Percentiles rank a stretch among this genome's conserved stretches.
Evolutionary conservation across 64 coral and sea anemone genomes (phyloP).

Genomic region (Trachythela sp.): DNA sequence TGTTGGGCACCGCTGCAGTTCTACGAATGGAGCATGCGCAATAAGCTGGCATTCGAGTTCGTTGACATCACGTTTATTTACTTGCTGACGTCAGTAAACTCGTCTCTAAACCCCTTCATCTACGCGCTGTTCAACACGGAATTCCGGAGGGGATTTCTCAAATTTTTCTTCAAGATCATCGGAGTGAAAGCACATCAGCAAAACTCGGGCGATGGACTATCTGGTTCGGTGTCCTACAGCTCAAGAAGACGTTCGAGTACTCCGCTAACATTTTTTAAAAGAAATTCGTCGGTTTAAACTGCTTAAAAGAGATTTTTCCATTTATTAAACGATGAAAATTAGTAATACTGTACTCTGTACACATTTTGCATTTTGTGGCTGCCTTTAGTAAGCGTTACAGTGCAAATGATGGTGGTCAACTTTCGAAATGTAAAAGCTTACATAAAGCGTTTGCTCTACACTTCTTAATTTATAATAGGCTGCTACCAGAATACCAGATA

Average conservation of each 20-base stretch:
- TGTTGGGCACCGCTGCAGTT: background rate
- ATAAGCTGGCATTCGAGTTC: background rate
- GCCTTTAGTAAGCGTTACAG: no score
- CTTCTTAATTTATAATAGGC: no score
- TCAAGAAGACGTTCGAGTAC: background rate
- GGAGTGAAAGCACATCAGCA: background rate
- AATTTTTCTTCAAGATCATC: background rate
- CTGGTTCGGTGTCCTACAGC: background rate
- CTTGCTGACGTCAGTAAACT: background rate
- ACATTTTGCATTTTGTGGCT: no score
- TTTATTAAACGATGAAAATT: no score
- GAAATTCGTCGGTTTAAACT: background rate
- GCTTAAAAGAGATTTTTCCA: background rate
- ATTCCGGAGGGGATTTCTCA: background rate
- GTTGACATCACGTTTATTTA: background rate
- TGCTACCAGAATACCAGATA: no score
- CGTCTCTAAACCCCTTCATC: constrained; percentile 8
- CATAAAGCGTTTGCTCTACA: no score
- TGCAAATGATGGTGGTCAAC: no score
- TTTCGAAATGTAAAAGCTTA: no score
- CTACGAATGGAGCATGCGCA: background rate
- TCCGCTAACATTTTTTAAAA: background rate
- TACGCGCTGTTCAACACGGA: background rate
- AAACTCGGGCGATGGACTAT: background rate
- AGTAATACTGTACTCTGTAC: no score